Evolutionary conservation across 2,113 vertebrate genomes (phyloP).

Genomic region (Chionis minor): DNA sequence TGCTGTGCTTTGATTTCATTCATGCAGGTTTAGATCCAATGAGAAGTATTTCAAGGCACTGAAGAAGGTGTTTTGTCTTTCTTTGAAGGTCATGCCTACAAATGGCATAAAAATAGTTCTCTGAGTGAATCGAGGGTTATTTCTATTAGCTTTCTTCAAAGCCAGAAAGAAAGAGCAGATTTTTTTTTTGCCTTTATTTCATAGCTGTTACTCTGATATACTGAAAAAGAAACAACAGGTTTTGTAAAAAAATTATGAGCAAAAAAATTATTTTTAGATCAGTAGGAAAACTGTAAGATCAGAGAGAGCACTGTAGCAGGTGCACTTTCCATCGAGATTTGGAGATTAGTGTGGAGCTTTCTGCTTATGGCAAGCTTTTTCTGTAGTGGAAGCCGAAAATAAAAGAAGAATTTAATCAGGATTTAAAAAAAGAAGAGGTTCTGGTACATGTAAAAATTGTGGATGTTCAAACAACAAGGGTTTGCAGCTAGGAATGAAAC

Average conservation of each 20-base stretch:
- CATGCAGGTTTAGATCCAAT: not conserved
- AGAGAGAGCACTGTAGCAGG: conserved; percentile 1
- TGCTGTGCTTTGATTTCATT: not conserved
- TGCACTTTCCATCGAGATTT: conserved; percentile 18
- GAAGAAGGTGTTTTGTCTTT: not conserved
- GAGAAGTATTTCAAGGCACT: not conserved
- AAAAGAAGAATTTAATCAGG: not conserved
- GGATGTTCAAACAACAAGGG: not conserved
- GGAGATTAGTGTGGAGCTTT: conserved; percentile 23
- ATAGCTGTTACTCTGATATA: not conserved
- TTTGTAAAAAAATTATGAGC: not conserved
- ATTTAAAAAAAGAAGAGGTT: not conserved
- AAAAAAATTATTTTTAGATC: conserved; percentile 28
- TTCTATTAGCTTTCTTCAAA: conserved; percentile 21
- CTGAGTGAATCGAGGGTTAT: not conserved
- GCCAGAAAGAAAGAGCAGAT: not conserved
- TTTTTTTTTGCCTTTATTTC: not conserved
- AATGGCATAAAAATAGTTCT: conserved; percentile 13
- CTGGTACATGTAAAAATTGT: not conserved
- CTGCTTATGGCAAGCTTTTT: conserved; percentile 10
- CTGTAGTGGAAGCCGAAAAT: not conserved
- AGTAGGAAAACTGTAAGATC: not conserved
- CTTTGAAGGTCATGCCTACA: not conserved
- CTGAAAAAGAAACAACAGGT: not conserved
- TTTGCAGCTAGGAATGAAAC: not conserved